A percentile compares a stretch with the other conserved stretches of the same genome.
These are phyloP conservation scores for Rhagonycha fulva DNA, from an alignment of 2,888 invertebrate genomes.

Conservation along the genomic window DNA sequence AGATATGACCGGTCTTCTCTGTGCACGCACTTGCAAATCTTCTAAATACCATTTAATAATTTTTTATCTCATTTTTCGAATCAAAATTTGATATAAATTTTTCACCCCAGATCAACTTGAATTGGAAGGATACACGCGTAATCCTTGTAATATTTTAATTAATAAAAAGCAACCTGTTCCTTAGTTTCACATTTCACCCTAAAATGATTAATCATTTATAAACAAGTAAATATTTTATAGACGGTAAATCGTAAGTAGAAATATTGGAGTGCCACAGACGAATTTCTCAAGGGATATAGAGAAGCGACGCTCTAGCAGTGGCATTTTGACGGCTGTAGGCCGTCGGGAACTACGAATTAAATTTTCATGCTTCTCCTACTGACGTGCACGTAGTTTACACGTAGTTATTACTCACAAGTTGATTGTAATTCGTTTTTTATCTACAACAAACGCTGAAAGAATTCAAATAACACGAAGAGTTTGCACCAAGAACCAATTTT, in stretches of 20 bases:
- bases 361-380: conserved; percentile 28
- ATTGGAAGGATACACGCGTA: neutral
- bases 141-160: neutral
- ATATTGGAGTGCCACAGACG: conserved; percentile 29
- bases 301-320: conserved; percentile 34
- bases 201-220: conserved; percentile 25
- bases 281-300: conserved; percentile 37
- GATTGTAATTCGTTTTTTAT: conserved; percentile 12
- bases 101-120: neutral
- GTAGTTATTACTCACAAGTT: conserved; percentile 19
- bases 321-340: conserved; percentile 36
- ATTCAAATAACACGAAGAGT: neutral
- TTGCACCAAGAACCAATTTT: neutral
- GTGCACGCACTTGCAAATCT: conserved; percentile 25
- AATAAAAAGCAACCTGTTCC: conserved; percentile 3
- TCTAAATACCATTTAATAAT: conserved; percentile 17
- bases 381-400: conserved; percentile 30
- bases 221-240: conserved; percentile 38
- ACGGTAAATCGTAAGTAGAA: conserved; percentile 36
- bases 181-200: conserved; percentile 20
- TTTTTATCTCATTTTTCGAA: neutral
- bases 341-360: conserved; percentile 28
- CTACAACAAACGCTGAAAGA: neutral
- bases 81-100: neutral
- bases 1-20: conserved; percentile 24